phyloP scores from a whole-genome alignment of 2,113 vertebrate genomes.

The Machaerirhynchus nigripectus region DNA sequence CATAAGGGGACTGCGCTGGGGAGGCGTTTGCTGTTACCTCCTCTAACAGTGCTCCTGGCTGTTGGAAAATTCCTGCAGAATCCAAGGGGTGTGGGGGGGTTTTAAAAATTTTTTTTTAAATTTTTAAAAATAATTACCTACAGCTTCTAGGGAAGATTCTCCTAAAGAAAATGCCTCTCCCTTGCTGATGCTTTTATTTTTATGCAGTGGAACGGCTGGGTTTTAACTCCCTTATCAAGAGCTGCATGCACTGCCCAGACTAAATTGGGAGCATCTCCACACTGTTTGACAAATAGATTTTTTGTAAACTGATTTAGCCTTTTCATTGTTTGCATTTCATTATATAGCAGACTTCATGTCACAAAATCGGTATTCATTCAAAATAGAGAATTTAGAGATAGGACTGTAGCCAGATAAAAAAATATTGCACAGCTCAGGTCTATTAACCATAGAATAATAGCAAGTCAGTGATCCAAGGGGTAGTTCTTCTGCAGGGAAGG shows the following conservation, averaged over 20 bases:
- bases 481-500: conserved; percentile 55
- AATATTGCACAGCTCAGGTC: conserved; percentile 71
- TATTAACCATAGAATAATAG: conserved; percentile 76
- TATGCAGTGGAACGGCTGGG: conserved; percentile 35
- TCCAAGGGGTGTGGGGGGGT: not conserved
- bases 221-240: conserved; percentile 76
- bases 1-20: conserved; percentile 53
- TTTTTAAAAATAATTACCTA: conserved; percentile 57
- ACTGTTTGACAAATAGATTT: conserved; percentile 79
- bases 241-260: conserved; percentile 55
- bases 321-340: conserved; percentile 80
- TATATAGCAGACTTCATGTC: conserved; percentile 72
- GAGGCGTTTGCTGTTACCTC: conserved; percentile 28
- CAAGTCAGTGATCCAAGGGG: conserved; percentile 64
- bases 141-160: conserved; percentile 64
- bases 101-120: not conserved
- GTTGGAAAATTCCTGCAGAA: conserved; percentile 63
- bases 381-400: conserved; percentile 76
- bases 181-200: conserved; percentile 65
- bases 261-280: conserved; percentile 73
- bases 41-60: conserved; percentile 18
- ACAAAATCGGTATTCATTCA: conserved; percentile 78
- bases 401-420: conserved; percentile 68
- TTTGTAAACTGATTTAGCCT: conserved; percentile 77
- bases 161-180: conserved; percentile 51